Evolutionary conservation across 2,888 invertebrate genomes (phyloP).

Genomic region (Muschampia staudingeri): DNA sequence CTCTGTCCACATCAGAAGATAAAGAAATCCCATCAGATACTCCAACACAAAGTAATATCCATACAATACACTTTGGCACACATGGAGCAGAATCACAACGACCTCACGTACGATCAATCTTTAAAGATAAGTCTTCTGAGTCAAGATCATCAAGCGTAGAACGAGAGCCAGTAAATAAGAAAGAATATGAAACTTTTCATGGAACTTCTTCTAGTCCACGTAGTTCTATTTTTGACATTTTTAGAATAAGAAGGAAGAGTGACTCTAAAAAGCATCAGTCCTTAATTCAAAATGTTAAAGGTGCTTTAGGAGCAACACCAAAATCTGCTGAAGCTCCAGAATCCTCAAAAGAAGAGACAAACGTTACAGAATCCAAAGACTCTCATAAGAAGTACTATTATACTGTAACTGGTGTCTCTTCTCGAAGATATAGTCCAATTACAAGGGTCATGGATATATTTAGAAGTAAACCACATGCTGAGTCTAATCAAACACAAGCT

Average conservation of each 20-base stretch:
- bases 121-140: slow-evolving; percentile 83
- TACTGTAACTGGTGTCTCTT: slow-evolving; percentile 89
- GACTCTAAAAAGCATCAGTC: slow-evolving; percentile 86
- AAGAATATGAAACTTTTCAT: slow-evolving; percentile 89
- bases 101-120: slow-evolving; percentile 87
- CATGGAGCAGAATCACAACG: slow-evolving; percentile 87
- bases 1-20: slow-evolving; percentile 81
- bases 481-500: slow-evolving; percentile 75
- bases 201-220: slow-evolving; percentile 89
- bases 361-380: slow-evolving; percentile 80
- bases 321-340: slow-evolving; percentile 84
- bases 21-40: slow-evolving; percentile 79
- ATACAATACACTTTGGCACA: slow-evolving; percentile 89
- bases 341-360: slow-evolving; percentile 78
- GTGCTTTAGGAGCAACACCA: slow-evolving; percentile 71
- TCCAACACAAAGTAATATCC: slow-evolving; percentile 83
- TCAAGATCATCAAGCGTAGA: slow-evolving; percentile 85
- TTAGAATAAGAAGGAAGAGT: slow-evolving; percentile 87
- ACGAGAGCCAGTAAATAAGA: slow-evolving; percentile 79
- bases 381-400: slow-evolving; percentile 89
- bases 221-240: slow-evolving; percentile 90
- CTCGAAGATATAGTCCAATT: slow-evolving; percentile 88
- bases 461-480: slow-evolving; percentile 83
- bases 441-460: slow-evolving; percentile 90
- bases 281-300: slow-evolving; percentile 78